Conservation (phyloP, 2,888 invertebrate genomes). For the Drosophila merina region DNA sequence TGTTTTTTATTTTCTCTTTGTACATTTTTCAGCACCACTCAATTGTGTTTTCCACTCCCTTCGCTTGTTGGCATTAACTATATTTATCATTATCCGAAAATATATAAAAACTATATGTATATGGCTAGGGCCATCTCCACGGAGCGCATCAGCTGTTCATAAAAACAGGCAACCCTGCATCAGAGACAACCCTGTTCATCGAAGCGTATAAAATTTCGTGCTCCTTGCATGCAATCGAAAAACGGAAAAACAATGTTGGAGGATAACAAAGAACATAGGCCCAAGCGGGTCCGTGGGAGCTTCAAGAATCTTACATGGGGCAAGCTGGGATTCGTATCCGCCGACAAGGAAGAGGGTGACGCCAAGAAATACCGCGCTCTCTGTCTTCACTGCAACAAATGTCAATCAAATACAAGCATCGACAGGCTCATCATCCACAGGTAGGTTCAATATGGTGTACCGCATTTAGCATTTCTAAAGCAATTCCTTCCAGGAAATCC, state of each 20-base stretch:
- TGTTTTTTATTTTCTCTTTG: too few relatives aligned
- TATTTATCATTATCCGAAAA: too few relatives aligned
- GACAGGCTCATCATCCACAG: slow-evolving; percentile 40
- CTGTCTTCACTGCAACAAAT: slow-evolving; percentile 36
- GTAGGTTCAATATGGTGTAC: slow-evolving; percentile 8
- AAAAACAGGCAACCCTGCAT: too few relatives aligned
- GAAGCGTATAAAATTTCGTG: too few relatives aligned
- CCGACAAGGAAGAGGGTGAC: slow-evolving; percentile 7
- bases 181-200: too few relatives aligned
- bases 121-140: too few relatives aligned
- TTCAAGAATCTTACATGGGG: slow-evolving; percentile 31
- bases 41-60: too few relatives aligned
- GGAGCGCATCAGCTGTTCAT: too few relatives aligned
- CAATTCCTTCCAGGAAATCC: slow-evolving; percentile 19
- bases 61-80: too few relatives aligned
- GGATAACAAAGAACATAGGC: slow-evolving; percentile 12
- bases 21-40: too few relatives aligned
- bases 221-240: too few relatives aligned
- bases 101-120: too few relatives aligned
- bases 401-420: slow-evolving; percentile 41
- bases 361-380: slow-evolving; percentile 32
- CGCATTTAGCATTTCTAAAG: neutral
- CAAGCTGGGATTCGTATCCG: slow-evolving; percentile 25
- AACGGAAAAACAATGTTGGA: neutral
- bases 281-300: slow-evolving; percentile 15